phyloP scores from a whole-genome alignment of 1,140 invertebrate species.

The Arctopsyche grandis region DNA sequence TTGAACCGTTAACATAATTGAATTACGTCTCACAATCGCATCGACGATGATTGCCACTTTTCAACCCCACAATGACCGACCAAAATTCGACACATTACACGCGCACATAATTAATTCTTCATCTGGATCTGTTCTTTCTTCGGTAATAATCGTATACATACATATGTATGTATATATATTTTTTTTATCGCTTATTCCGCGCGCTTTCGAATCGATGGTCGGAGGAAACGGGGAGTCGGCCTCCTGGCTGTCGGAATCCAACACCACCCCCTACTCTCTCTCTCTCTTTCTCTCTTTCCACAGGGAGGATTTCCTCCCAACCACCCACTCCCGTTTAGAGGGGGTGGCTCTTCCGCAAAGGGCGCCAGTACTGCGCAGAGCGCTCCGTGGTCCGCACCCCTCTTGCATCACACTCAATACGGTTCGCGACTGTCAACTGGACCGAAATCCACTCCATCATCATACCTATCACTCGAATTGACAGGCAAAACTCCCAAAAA shows the following conservation, averaged over 20 bases:
- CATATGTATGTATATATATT: background rate
- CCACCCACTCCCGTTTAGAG: constrained; percentile 8
- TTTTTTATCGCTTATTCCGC: constrained; percentile 8
- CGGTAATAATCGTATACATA: background rate
- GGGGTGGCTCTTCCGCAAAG: constrained; percentile 2
- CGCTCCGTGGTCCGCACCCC: constrained; percentile 18
- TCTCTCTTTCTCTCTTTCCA: background rate
- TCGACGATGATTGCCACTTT: too few species aligned
- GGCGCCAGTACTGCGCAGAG: constrained; percentile 40
- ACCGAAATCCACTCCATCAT: background rate
- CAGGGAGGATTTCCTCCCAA: background rate
- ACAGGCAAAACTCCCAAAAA: background rate
- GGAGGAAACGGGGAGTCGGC: background rate
- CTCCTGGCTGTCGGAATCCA: background rate
- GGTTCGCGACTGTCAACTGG: background rate
- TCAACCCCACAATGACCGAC: too few species aligned
- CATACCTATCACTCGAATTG: too few species aligned
- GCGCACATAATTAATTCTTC: too few species aligned
- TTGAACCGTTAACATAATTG: too few species aligned
- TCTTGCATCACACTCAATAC: background rate
- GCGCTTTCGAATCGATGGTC: constrained; percentile 30
- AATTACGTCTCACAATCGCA: too few species aligned
- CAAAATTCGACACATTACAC: too few species aligned
- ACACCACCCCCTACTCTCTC: too few species aligned
- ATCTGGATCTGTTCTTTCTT: too few species aligned